These are phyloP conservation scores for Hyphantria cunea DNA, from an alignment of 1,140 invertebrate genomes.

Conservation along the genomic window DNA sequence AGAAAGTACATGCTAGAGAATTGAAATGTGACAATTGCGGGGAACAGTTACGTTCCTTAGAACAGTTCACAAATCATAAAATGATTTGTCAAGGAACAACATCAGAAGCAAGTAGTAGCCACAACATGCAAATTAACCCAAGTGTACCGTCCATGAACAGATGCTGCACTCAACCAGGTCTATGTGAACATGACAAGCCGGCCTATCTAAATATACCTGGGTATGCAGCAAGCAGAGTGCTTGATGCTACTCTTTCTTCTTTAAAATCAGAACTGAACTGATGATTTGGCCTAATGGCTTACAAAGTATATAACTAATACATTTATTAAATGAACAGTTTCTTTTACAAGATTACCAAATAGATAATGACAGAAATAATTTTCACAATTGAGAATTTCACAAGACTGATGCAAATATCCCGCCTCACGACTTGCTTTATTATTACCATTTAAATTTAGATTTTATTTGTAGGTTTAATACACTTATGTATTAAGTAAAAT, in stretches of 20 bases:
- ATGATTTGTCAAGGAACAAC: conserved; percentile 65
- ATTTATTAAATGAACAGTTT: conserved; percentile 49
- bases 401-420: conserved; percentile 82
- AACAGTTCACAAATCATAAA: conserved; percentile 79
- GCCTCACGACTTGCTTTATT: conserved; percentile 82
- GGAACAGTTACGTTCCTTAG: conserved; percentile 77
- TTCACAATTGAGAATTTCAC: conserved; percentile 79
- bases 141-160: conserved; percentile 48
- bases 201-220: conserved; percentile 80
- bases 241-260: conserved; percentile 76
- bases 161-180: conserved; percentile 74
- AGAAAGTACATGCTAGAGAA: conserved; percentile 80
- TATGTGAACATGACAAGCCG: conserved; percentile 81
- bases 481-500: conserved; percentile 52
- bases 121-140: conserved; percentile 39
- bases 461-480: conserved; percentile 68
- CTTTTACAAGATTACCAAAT: conserved; percentile 75
- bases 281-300: conserved; percentile 51
- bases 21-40: conserved; percentile 80
- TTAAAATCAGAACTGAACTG: conserved; percentile 80
- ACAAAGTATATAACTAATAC: conserved; percentile 44
- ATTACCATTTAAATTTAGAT: conserved; percentile 78
- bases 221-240: conserved; percentile 67
- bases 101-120: conserved; percentile 53
- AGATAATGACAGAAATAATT: conserved; percentile 73